Evolutionary conservation across 2,113 vertebrate species (phyloP).

Genomic region (Phalacrocorax aristotelis): DNA sequence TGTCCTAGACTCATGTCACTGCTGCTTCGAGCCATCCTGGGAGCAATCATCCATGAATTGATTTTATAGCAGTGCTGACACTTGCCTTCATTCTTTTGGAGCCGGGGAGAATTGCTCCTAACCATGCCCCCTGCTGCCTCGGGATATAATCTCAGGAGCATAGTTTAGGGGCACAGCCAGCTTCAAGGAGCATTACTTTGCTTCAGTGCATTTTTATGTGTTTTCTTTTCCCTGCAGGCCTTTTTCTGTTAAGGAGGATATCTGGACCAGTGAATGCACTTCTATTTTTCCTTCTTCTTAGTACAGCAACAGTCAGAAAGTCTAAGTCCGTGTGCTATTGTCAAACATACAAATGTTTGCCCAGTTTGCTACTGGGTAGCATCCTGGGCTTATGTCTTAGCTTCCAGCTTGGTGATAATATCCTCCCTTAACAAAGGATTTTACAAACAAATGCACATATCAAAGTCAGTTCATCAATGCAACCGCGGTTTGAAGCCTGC

Average conservation of each 20-base stretch:
- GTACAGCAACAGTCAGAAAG: constrained; percentile 39
- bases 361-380: neutral
- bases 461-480: neutral
- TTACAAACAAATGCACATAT: neutral
- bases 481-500: neutral
- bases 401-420: neutral
- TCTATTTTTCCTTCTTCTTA: neutral
- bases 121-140: constrained; percentile 31
- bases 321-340: constrained; percentile 13
- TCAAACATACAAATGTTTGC: neutral
- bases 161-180: constrained; percentile 47
- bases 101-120: constrained; percentile 40
- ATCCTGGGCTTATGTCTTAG: neutral
- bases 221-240: constrained; percentile 41
- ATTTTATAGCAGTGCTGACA: constrained; percentile 53
- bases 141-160: constrained; percentile 53
- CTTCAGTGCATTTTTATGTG: constrained; percentile 56
- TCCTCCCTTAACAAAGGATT: neutral
- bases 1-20: constrained; percentile 16
- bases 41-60: constrained; percentile 52
- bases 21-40: constrained; percentile 37
- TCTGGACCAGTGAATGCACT: constrained; percentile 33
- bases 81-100: constrained; percentile 38
- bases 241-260: constrained; percentile 24
- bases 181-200: constrained; percentile 60